Evolutionary conservation across 2,113 vertebrate species (phyloP).

Genomic region (Leucoraja erinaceus): DNA sequence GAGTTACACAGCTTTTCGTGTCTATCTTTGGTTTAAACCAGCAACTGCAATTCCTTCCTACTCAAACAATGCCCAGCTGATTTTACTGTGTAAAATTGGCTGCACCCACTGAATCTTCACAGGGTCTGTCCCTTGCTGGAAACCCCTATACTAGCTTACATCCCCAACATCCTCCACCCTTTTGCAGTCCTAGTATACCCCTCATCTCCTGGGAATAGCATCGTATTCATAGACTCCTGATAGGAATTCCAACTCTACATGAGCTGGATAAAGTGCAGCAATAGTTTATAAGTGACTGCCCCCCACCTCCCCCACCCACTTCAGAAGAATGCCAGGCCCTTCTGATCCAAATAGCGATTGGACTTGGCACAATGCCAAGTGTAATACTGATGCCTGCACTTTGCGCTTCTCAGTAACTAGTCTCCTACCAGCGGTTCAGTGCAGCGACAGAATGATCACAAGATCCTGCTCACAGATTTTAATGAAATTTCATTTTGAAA

Average conservation of each 20-base stretch:
- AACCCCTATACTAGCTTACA: neutral
- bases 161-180: neutral
- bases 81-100: too few relatives aligned
- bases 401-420: neutral
- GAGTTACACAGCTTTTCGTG: too few relatives aligned
- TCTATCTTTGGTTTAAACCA: too few relatives aligned
- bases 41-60: too few relatives aligned
- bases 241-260: neutral
- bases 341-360: neutral
- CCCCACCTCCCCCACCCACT: too few relatives aligned
- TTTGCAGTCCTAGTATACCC: neutral
- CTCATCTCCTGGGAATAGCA: neutral
- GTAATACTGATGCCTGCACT: neutral
- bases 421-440: neutral
- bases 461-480: neutral
- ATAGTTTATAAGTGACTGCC: neutral
- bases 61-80: too few relatives aligned
- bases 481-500: conserved; percentile 11
- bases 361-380: neutral
- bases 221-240: neutral
- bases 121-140: too few relatives aligned
- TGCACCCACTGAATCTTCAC: too few relatives aligned
- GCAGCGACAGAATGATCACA: neutral
- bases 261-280: neutral
- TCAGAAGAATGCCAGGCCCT: neutral